Percentiles rank a stretch among this genome's conserved stretches.
These are phyloP conservation scores for Chelon labrosus DNA, from an alignment of 2,797 vertebrate species.

Conservation along the genomic window DNA sequence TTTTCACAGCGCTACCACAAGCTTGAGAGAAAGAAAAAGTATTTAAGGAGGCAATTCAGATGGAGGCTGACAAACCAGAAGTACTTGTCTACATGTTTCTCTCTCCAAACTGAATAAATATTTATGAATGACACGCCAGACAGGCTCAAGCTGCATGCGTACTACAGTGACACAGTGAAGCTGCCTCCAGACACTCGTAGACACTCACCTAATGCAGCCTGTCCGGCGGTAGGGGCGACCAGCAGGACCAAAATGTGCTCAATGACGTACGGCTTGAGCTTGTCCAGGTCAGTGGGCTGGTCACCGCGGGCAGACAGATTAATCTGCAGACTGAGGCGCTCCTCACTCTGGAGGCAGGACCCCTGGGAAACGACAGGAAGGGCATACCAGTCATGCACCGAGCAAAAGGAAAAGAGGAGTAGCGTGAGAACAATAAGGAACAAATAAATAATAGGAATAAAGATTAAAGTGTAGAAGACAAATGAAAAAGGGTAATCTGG, in stretches of 20 bases:
- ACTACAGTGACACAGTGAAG: constrained; percentile 3
- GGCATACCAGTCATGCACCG: constrained; percentile 53
- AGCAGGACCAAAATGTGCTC: constrained; percentile 96
- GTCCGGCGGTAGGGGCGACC: constrained; percentile 83
- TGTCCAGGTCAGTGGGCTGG: constrained; percentile 91
- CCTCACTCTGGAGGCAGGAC: constrained; percentile 83
- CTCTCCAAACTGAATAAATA: neutral
- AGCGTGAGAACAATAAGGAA: constrained; percentile 7
- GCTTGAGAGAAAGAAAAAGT: constrained; percentile 1
- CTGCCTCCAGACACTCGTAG: neutral
- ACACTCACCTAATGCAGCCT: constrained; percentile 72
- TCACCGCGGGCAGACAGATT: constrained; percentile 90
- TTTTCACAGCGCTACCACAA: neutral
- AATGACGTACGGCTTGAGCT: constrained; percentile 93
- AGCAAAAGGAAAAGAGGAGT: constrained; percentile 22
- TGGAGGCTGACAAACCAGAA: neutral
- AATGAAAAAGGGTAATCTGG: neutral
- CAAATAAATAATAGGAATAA: neutral
- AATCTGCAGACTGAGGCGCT: constrained; percentile 90
- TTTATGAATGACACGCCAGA: neutral
- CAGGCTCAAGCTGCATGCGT: neutral
- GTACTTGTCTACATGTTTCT: neutral
- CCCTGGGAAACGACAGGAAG: constrained; percentile 72
- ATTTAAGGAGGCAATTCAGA: neutral
- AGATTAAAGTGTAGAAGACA: neutral